Base-by-base conservation (phyloP, 2,113 vertebrate species). In the Lethenteron camtschaticum region DNA sequence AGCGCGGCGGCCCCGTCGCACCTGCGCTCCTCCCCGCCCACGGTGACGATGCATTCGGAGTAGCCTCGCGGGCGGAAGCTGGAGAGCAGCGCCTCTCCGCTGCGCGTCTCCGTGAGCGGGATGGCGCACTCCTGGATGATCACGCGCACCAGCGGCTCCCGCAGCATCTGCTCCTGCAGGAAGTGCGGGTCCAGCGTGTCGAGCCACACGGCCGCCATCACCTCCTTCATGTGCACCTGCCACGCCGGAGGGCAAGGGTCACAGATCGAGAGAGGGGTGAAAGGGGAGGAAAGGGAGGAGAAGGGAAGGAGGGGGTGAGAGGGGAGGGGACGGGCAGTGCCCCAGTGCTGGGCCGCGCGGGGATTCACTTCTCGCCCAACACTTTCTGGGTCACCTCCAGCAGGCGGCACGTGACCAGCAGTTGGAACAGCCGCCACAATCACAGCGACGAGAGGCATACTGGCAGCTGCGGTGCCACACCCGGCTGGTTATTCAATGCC, bases 21-120 rank as follows among this genome's bases (percentile, higher is more conserved):
- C 94, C 78, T 83, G 76, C 94, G 81, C 57, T 96, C 90, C 63
- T 99, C 94, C n/a, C 94, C 94, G 1, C 94, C 94, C 0, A 84
- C 87, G 1, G 88, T 85, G 58, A 99, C 86, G 3, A 99, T 95
- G 72, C 92, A 99, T n/a, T 99, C 94, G 0, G 94, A 99, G 81
- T 99, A 99, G 2, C 92, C 94, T 5, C 92, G 79, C 10, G 94
- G 94, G 76, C 96, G 96, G 80, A 99, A 99, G 75, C 85, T 87
- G 9, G 87, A 86, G 8, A 99, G 84, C 81, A 95, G 79, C 0
- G 84, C 92, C 77, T 91, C 89, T 2, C 83, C 83, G 9, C 83
- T 83, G 66, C 94, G 89, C 77, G 85, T 86, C 0, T 78, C 82
- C 0, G 81, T 83, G 55, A 92, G 81, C 0, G 84, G 83, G 2